These are phyloP conservation scores for Drosophila borealis DNA, from an alignment of 2,888 invertebrate species.

Conservation along the genomic window DNA sequence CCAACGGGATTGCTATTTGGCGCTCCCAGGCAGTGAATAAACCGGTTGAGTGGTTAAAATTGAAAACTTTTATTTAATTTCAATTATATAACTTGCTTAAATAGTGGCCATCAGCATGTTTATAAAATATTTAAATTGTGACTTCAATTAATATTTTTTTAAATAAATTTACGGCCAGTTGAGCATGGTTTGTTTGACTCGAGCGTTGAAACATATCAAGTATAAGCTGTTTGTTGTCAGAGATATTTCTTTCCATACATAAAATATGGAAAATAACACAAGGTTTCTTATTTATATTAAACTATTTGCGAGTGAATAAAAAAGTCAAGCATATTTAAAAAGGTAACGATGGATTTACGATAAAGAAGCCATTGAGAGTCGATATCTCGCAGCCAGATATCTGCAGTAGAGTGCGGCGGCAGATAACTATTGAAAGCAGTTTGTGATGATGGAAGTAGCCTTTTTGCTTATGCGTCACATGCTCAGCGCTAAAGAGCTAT, in stretches of 20 bases:
- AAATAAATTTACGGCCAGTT: no score
- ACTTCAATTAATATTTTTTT: no score
- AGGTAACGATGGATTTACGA: neutral
- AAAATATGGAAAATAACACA: no score
- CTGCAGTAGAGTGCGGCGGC: neutral
- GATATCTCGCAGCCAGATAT: slow-evolving; percentile 15
- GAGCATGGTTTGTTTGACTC: no score
- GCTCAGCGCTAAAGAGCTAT: slow-evolving; percentile 61
- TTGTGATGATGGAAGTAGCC: slow-evolving; percentile 4
- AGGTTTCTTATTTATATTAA: neutral
- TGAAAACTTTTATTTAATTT: no score
- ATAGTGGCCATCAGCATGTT: no score
- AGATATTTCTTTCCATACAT: no score
- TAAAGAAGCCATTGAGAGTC: slow-evolving; percentile 11
- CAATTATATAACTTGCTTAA: no score
- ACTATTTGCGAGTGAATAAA: neutral
- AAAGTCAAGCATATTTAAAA: neutral
- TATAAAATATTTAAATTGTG: no score
- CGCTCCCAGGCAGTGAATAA: neutral
- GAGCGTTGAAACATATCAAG: no score
- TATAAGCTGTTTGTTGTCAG: no score
- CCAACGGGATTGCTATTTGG: neutral
- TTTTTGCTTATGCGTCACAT: slow-evolving; percentile 49
- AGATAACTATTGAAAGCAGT: slow-evolving; percentile 18
- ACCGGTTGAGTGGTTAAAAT: no score